A percentile compares a stretch with the other conserved stretches of the same genome.
phyloP scores from a whole-genome alignment of 2,888 invertebrate genomes.

The Patella depressa region DNA sequence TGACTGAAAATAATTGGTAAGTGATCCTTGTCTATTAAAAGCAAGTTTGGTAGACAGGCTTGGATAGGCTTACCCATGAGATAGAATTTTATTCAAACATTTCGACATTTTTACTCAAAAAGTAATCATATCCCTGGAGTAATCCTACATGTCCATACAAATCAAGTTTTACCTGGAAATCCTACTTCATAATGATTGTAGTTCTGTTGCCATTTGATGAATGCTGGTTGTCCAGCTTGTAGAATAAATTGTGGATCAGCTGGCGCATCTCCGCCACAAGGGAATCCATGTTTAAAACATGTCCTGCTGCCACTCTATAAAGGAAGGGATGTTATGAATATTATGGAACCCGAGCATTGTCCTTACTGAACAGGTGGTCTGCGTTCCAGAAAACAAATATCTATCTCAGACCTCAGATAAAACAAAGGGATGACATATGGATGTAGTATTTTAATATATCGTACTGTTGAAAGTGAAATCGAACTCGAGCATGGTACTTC shows the following conservation, averaged over 20 bases:
- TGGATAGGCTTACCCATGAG: too few species aligned
- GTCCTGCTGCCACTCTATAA: constrained; percentile 45
- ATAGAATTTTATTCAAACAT: too few species aligned
- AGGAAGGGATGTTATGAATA: not conserved
- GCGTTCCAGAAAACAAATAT: not conserved
- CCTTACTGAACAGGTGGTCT: not conserved
- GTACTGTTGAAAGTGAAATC: not conserved
- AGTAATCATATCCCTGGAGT: too few species aligned
- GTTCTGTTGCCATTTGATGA: constrained; percentile 53
- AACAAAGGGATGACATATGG: not conserved
- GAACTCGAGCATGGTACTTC: too few species aligned
- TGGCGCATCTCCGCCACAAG: constrained; percentile 45
- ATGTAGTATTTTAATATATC: not conserved
- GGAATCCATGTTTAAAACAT: constrained; percentile 44
- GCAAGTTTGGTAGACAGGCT: too few species aligned
- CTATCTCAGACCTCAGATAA: not conserved
- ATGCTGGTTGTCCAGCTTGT: constrained; percentile 40
- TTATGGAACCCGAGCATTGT: not conserved
- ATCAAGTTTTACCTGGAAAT: constrained; percentile 42
- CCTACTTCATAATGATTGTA: constrained; percentile 52
- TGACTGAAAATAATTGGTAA: too few species aligned
- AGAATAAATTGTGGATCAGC: constrained; percentile 33
- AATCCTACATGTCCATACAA: too few species aligned
- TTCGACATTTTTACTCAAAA: too few species aligned
- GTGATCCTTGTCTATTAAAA: too few species aligned